These are phyloP conservation scores for Clarias batrachus DNA, from an alignment of 2,113 vertebrate species.

Conservation along the genomic window DNA sequence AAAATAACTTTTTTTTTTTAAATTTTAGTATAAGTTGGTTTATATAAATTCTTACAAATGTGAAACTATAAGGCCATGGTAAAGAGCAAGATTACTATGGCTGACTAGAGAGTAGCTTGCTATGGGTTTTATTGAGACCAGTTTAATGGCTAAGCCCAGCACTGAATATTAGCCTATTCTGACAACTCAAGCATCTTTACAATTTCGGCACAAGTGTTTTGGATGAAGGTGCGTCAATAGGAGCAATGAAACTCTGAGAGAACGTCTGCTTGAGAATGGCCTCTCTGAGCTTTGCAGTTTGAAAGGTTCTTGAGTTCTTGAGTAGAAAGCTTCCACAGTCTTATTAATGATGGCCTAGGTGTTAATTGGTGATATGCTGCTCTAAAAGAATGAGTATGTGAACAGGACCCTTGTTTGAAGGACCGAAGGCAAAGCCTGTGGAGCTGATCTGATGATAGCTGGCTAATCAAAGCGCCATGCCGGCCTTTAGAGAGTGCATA, in stretches of 20 bases:
- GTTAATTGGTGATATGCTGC: conserved; percentile 73
- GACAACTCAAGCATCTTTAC: conserved; percentile 41
- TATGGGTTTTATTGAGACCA: conserved; percentile 11
- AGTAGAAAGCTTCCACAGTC: conserved; percentile 69
- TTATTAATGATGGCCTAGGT: conserved; percentile 75
- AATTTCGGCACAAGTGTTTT: conserved; percentile 48
- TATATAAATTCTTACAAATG: not conserved
- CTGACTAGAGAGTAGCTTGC: not conserved
- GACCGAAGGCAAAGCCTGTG: conserved; percentile 59
- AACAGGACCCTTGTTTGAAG: conserved; percentile 63
- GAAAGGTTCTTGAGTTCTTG: conserved; percentile 62
- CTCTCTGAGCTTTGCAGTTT: conserved; percentile 68
- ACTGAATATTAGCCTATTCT: conserved; percentile 39
- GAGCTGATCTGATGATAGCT: conserved; percentile 61
- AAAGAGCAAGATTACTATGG: not conserved
- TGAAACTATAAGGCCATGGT: not conserved
- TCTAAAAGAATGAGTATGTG: conserved; percentile 69
- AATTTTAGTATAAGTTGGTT: not conserved
- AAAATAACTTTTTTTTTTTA: not conserved
- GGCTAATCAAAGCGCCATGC: conserved; percentile 66
- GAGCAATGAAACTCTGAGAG: conserved; percentile 31
- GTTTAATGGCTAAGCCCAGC: not conserved
- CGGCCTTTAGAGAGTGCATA: conserved; percentile 42
- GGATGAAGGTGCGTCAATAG: conserved; percentile 45
- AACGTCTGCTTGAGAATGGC: conserved; percentile 45